Conservation (phyloP, 2,888 invertebrate species). For the Scelioninae gen. 1 region DNA sequence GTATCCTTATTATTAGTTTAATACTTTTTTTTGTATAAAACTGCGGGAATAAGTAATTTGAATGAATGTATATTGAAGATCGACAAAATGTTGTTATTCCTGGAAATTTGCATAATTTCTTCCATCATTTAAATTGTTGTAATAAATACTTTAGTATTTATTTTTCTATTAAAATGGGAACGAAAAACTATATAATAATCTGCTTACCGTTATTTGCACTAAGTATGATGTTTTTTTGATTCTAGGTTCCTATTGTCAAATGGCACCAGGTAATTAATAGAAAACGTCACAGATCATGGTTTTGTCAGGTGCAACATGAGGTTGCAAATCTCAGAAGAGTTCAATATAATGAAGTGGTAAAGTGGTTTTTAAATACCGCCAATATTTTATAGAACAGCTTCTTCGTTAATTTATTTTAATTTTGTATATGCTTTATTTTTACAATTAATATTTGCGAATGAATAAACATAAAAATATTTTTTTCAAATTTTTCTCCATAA, state of each 20-base stretch:
- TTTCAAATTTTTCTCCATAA: no score
- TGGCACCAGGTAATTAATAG: conserved; percentile 81
- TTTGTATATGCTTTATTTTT: no score
- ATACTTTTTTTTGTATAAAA: background rate
- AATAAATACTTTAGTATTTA: no score
- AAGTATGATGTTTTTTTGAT: conserved; percentile 58
- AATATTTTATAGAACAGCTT: no score
- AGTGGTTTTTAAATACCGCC: conserved; percentile 1
- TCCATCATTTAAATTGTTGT: no score
- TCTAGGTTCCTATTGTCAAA: conserved; percentile 81
- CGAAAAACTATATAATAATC: background rate
- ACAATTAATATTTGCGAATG: no score
- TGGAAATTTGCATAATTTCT: no score
- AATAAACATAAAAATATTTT: no score
- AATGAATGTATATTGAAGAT: background rate
- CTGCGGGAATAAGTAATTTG: background rate
- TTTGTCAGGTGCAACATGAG: conserved; percentile 23
- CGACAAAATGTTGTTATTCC: no score
- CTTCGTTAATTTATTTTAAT: no score
- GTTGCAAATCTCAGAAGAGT: conserved; percentile 10
- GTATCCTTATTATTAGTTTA: conserved; percentile 15
- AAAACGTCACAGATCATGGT: conserved; percentile 19
- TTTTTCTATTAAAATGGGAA: background rate
- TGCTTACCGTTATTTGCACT: background rate
- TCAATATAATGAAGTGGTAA: conserved; percentile 3